Conservation (phyloP, 2,888 invertebrate genomes). For the Aromia moschata region DNA sequence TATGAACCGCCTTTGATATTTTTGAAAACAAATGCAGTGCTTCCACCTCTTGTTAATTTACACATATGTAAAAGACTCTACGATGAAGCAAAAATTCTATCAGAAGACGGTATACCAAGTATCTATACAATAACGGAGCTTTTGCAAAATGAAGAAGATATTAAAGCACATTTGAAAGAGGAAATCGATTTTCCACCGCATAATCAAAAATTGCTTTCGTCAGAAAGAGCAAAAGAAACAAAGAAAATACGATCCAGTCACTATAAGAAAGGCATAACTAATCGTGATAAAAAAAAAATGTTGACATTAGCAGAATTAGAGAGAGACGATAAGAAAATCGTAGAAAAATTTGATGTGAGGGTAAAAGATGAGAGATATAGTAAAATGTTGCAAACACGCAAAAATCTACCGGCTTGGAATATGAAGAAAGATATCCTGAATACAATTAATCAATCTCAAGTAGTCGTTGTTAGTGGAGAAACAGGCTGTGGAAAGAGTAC, state of each 20-base stretch:
- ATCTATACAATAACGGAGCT: constrained; percentile 78
- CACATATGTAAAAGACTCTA: constrained; percentile 73
- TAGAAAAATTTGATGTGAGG: constrained; percentile 70
- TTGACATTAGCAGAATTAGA: constrained; percentile 66
- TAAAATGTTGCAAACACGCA: constrained; percentile 72
- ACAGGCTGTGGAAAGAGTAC: constrained; percentile 88
- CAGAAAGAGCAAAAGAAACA: constrained; percentile 49
- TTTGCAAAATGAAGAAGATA: constrained; percentile 74
- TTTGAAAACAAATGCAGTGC: constrained; percentile 70
- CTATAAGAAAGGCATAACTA: constrained; percentile 71
- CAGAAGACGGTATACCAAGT: constrained; percentile 76
- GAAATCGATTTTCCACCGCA: constrained; percentile 71
- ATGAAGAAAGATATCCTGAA: constrained; percentile 75
- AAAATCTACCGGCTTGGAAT: constrained; percentile 77
- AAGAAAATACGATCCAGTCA: constrained; percentile 67
- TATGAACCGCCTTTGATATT: constrained; percentile 78
- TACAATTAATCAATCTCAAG: constrained; percentile 68
- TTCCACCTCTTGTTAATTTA: constrained; percentile 72
- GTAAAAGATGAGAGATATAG: constrained; percentile 70
- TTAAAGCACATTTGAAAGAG: constrained; percentile 69
- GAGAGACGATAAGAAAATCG: constrained; percentile 71
- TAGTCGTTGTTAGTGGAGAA: constrained; percentile 82
- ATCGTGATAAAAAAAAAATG: constrained; percentile 65
- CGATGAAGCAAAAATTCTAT: constrained; percentile 73
- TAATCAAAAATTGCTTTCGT: constrained; percentile 61